Evolutionary conservation across 2,113 vertebrate genomes (phyloP).

Genomic region (Coturnix japonica): DNA sequence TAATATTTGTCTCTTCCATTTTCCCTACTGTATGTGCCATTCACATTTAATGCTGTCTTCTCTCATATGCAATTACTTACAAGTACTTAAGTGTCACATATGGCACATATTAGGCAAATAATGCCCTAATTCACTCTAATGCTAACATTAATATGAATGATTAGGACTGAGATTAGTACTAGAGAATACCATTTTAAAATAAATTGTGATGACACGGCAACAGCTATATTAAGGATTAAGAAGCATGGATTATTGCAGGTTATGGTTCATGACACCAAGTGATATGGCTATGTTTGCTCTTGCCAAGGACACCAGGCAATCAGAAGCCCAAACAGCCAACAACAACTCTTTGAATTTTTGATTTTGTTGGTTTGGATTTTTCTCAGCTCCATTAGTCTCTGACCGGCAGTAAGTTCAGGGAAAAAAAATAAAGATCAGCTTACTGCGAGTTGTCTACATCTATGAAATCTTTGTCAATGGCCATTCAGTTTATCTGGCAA

Average conservation of each 20-base stretch:
- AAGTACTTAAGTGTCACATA: conserved; percentile 46
- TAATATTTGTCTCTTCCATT: conserved; percentile 31
- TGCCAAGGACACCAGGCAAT: conserved; percentile 20
- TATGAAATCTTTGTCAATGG: neutral
- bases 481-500: neutral
- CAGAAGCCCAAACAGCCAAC: neutral
- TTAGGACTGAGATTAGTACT: conserved; percentile 63
- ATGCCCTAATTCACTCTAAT: conserved; percentile 68
- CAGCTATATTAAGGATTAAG: conserved; percentile 63
- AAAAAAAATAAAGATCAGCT: neutral
- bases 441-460: neutral
- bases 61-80: conserved; percentile 38
- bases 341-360: neutral
- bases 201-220: conserved; percentile 20
- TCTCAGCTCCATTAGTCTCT: neutral
- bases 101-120: conserved; percentile 42
- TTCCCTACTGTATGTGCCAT: conserved; percentile 35
- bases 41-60: neutral
- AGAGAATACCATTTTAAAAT: conserved; percentile 45
- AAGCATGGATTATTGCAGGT: conserved; percentile 56
- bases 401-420: neutral
- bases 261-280: conserved; percentile 23
- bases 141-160: conserved; percentile 64
- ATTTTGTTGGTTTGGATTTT: neutral
- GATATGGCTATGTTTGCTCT: neutral